A percentile compares a stretch with the other conserved stretches of the same genome.
These are phyloP conservation scores for Diarsia mendica DNA, from an alignment of 2,888 invertebrate species.

Conservation along the genomic window DNA sequence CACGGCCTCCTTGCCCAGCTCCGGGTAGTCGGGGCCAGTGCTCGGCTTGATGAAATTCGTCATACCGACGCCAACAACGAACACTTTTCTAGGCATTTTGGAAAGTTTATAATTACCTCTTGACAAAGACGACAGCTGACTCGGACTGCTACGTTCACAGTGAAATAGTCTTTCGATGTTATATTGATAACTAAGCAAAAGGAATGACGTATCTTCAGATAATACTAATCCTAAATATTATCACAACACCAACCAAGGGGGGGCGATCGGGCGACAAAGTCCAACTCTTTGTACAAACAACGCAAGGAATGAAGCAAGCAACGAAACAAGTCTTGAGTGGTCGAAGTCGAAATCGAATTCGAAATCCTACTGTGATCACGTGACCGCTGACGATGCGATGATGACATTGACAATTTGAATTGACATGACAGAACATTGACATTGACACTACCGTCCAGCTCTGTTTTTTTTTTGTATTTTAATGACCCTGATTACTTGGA, in stretches of 20 bases:
- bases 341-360: too few species aligned
- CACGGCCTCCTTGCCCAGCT: constrained; percentile 98
- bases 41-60: constrained; percentile 99
- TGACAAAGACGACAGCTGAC: constrained; percentile 75
- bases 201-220: constrained; percentile 55
- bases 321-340: constrained; percentile 24
- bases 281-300: constrained; percentile 52
- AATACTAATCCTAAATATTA: constrained; percentile 46
- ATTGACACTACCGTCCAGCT: constrained; percentile 22
- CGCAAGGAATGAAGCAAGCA: constrained; percentile 2
- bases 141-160: constrained; percentile 70
- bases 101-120: constrained; percentile 84
- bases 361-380: constrained; percentile 20
- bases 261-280: constrained; percentile 48
- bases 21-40: constrained; percentile 97
- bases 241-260: constrained; percentile 50
- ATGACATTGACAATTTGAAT: constrained; percentile 35
- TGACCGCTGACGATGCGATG: constrained; percentile 16
- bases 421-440: constrained; percentile 11
- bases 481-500: too few species aligned
- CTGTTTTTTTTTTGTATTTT: not conserved
- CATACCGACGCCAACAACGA: constrained; percentile 99
- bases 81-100: constrained; percentile 92
- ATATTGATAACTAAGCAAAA: constrained; percentile 45
- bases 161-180: constrained; percentile 60